phyloP scores from a whole-genome alignment of 2,113 vertebrate species.

The Passer domesticus region DNA sequence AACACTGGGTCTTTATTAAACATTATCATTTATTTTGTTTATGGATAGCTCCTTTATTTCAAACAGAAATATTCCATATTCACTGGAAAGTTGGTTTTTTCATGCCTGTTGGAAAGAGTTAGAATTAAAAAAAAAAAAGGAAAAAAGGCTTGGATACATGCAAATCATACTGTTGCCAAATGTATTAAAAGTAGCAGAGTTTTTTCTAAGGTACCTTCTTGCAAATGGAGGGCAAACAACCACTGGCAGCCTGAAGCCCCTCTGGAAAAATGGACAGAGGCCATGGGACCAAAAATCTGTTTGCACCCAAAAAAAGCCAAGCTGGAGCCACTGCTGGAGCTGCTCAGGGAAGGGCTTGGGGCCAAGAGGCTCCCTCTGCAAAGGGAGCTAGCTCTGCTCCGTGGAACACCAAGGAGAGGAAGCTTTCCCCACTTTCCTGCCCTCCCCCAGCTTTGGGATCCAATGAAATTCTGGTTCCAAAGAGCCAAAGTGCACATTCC shows the following conservation, averaged over 20 bases:
- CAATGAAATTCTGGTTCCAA: neutral
- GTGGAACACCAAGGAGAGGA: neutral
- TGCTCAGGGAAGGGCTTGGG: neutral
- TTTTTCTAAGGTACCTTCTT: constrained; percentile 25
- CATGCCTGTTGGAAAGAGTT: constrained; percentile 53
- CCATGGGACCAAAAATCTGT: neutral
- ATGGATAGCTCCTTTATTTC: constrained; percentile 36
- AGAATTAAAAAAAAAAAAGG: neutral
- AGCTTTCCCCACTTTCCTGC: neutral
- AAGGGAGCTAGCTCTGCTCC: neutral
- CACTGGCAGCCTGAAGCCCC: neutral
- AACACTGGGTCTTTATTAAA: neutral
- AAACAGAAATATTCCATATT: constrained; percentile 39
- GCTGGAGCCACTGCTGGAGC: neutral
- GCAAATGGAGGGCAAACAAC: neutral
- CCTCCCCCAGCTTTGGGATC: neutral
- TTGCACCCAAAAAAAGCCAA: neutral
- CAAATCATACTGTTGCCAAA: constrained; percentile 48
- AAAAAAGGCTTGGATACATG: constrained; percentile 50
- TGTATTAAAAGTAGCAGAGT: constrained; percentile 7
- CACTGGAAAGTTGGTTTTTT: neutral
- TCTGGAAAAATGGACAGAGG: neutral
- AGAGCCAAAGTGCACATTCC: neutral
- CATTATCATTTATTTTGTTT: constrained; percentile 15
- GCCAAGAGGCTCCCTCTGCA: neutral